phyloP scores from a whole-genome alignment of 2,888 invertebrate species.

The Biston betularia region DNA sequence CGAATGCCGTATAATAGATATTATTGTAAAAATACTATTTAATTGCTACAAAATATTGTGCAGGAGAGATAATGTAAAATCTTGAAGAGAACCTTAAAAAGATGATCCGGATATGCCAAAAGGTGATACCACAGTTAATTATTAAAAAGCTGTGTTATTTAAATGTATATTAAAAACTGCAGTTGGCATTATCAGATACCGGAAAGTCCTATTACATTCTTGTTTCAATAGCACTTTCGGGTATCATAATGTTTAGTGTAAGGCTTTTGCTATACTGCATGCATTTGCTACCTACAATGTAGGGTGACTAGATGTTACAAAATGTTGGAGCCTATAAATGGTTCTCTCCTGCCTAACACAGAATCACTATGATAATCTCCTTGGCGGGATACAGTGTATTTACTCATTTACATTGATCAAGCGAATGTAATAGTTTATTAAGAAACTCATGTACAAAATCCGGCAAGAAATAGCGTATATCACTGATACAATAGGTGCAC shows the following conservation, averaged over 20 bases:
- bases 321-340: not conserved
- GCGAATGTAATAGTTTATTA: constrained; percentile 62
- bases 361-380: constrained; percentile 59
- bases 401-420: constrained; percentile 75
- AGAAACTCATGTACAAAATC: constrained; percentile 50
- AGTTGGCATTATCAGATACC: not conserved
- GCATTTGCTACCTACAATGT: constrained; percentile 2
- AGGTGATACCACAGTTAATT: not conserved
- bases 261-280: not conserved
- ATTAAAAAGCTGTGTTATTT: not conserved
- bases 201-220: not conserved
- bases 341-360: constrained; percentile 32
- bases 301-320: constrained; percentile 26
- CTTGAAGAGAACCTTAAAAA: not conserved
- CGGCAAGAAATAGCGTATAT: constrained; percentile 21
- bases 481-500: constrained; percentile 17
- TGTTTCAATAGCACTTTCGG: not conserved
- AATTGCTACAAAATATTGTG: constrained; percentile 15
- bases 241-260: not conserved
- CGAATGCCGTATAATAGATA: constrained; percentile 54
- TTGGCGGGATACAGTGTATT: constrained; percentile 67
- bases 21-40: constrained; percentile 27
- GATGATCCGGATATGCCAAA: not conserved
- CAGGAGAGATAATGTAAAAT: constrained; percentile 27
- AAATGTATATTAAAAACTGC: not conserved